Conservation (phyloP, 2,888 invertebrate genomes). For the Drosophila mimica region DNA sequence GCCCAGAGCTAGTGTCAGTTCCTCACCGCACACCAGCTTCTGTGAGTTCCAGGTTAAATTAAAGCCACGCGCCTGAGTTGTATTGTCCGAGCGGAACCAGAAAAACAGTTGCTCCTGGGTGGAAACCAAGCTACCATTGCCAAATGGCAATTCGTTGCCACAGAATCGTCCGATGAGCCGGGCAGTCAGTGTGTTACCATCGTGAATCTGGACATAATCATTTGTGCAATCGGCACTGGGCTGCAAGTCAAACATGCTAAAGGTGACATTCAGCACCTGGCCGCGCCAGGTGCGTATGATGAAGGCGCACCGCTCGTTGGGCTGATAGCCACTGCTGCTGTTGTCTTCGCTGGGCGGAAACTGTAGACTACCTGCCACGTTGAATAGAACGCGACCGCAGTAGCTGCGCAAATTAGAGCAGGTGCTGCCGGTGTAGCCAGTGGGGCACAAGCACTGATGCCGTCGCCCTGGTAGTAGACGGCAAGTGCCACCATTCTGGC, state of each 20-base stretch:
- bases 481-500: constrained; percentile 93
- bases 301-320: constrained; percentile 92
- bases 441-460: constrained; percentile 88
- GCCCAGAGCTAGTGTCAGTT: constrained; percentile 83
- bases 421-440: constrained; percentile 88
- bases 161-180: constrained; percentile 92
- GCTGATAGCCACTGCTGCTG: constrained; percentile 85
- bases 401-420: constrained; percentile 87
- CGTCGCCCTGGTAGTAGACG: constrained; percentile 38
- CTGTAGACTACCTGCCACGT: constrained; percentile 87
- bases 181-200: constrained; percentile 90
- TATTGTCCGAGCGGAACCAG: constrained; percentile 91
- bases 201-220: constrained; percentile 93
- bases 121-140: constrained; percentile 89
- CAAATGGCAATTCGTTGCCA: constrained; percentile 89
- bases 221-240: constrained; percentile 87
- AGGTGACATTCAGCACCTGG: constrained; percentile 92
- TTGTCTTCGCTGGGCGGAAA: constrained; percentile 86
- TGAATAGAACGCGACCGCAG: constrained; percentile 87
- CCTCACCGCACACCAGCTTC: constrained; percentile 90
- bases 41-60: constrained; percentile 91
- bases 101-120: constrained; percentile 91
- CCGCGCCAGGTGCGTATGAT: constrained; percentile 88
- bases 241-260: constrained; percentile 89
- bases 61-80: constrained; percentile 88